Conservation (phyloP, 1,140 invertebrate species). For the Hyposmocoma kahamanoa region DNA sequence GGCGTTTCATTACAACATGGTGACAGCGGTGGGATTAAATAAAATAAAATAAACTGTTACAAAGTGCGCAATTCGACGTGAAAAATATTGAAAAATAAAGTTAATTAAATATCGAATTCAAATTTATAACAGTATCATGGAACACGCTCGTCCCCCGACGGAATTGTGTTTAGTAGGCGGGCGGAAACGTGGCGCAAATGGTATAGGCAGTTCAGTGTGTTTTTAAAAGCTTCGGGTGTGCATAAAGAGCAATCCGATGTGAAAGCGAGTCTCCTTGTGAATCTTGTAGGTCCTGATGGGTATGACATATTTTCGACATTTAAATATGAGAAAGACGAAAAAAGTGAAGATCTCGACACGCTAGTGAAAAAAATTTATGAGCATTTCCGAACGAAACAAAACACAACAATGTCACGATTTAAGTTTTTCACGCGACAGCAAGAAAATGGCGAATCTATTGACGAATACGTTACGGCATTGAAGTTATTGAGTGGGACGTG, state of each 20-base stretch:
- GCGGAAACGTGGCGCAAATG: background rate
- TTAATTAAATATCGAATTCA: background rate
- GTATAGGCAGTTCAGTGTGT: background rate
- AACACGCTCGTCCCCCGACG: background rate
- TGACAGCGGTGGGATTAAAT: background rate
- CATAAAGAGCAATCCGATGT: background rate
- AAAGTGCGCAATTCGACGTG: background rate
- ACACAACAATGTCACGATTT: background rate
- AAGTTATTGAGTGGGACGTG: background rate
- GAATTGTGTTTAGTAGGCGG: background rate
- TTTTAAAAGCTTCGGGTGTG: conserved; percentile 3
- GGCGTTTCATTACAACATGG: background rate
- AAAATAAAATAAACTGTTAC: no score
- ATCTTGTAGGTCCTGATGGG: background rate
- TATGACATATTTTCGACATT: conserved; percentile 1
- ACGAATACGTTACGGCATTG: conserved; percentile 5
- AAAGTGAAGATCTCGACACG: background rate
- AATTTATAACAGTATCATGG: background rate
- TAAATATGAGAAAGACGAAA: background rate
- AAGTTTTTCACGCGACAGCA: conserved; percentile 3
- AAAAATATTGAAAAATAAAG: background rate
- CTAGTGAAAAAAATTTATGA: background rate
- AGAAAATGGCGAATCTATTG: conserved; percentile 2
- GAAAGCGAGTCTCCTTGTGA: background rate
- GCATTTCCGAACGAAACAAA: conserved; percentile 3